Percentiles rank a stretch among this genome's conserved stretches.
These are phyloP conservation scores for Glaucomys volans DNA, from an alignment of 2,113 vertebrate genomes.

Conservation along the genomic window DNA sequence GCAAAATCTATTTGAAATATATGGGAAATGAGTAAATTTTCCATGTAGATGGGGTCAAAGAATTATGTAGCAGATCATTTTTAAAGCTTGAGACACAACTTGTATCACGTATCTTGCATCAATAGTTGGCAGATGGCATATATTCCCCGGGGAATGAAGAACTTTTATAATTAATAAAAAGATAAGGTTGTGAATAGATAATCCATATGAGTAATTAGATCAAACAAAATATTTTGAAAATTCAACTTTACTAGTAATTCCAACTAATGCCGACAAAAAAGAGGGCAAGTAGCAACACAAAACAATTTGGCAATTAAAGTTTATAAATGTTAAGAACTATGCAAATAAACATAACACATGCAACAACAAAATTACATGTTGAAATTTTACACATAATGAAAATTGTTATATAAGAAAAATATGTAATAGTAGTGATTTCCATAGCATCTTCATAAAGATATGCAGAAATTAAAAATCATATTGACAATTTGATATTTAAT, in stretches of 20 bases:
- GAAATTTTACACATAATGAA: not conserved
- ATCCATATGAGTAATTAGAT: not conserved
- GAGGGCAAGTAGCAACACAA: not conserved
- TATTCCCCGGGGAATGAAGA: not conserved
- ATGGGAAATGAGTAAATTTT: constrained; percentile 11
- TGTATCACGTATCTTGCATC: not conserved
- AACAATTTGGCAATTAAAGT: not conserved
- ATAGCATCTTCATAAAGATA: not conserved
- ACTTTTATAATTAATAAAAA: not conserved
- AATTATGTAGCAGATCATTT: not conserved
- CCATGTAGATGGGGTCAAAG: not conserved
- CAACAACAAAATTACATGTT: not conserved
- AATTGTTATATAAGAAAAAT: not conserved
- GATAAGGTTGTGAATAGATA: not conserved
- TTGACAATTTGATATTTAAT: not conserved
- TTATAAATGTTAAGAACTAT: not conserved
- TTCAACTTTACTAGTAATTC: not conserved
- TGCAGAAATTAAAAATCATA: not conserved
- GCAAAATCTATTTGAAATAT: not conserved
- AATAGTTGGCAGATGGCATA: not conserved
- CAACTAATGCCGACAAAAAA: not conserved
- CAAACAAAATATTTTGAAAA: not conserved
- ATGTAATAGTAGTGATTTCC: not conserved
- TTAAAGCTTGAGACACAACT: not conserved
- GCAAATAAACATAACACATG: not conserved